Evolutionary conservation across 2,113 vertebrate genomes (phyloP).

Genomic region (Galemys pyrenaicus): DNA sequence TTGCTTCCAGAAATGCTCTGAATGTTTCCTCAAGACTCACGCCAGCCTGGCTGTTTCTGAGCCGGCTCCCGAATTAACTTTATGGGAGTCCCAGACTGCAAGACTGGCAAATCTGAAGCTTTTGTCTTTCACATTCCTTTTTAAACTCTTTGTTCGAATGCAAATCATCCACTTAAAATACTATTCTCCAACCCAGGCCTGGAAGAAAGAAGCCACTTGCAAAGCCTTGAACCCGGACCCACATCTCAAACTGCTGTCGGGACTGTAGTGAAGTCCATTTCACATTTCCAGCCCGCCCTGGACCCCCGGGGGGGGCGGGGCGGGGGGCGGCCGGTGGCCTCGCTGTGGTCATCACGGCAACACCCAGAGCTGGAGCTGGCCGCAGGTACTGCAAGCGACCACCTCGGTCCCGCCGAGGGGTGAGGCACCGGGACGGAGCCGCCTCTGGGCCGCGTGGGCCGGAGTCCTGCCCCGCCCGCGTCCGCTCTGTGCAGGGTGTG

Average conservation of each 20-base stretch:
- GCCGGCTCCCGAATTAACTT: constrained; percentile 79
- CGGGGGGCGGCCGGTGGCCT: no score
- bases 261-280: background rate
- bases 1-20: constrained; percentile 57
- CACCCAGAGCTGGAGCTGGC: no score
- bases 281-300: no score
- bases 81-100: constrained; percentile 69
- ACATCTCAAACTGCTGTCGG: constrained; percentile 40
- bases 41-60: constrained; percentile 64
- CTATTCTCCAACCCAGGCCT: constrained; percentile 64
- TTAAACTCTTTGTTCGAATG: constrained; percentile 75
- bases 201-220: constrained; percentile 56
- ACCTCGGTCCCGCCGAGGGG: no score
- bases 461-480: no score
- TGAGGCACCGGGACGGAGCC: no score
- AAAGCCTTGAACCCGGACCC: constrained; percentile 55
- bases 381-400: no score
- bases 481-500: constrained; percentile 74
- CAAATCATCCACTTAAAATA: constrained; percentile 65
- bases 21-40: constrained; percentile 56
- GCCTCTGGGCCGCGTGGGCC: no score
- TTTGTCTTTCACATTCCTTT: constrained; percentile 86
- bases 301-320: no score
- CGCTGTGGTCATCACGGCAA: no score
- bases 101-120: constrained; percentile 51